phyloP scores from a whole-genome alignment of 2,888 invertebrate genomes.

The Drosophila subsilvestris region DNA sequence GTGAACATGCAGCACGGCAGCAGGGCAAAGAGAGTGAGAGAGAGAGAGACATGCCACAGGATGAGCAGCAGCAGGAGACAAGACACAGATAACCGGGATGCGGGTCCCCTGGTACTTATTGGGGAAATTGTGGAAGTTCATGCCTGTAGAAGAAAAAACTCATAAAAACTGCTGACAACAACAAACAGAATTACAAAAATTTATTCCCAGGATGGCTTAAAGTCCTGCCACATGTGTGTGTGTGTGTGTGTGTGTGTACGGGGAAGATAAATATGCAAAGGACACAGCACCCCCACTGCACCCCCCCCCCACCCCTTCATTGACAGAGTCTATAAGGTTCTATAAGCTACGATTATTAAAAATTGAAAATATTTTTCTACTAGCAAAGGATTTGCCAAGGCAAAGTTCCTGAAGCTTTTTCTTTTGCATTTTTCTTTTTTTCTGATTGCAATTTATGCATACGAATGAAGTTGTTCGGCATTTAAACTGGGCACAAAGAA shows the following conservation, averaged over 20 bases:
- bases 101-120: constrained; percentile 42
- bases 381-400: constrained; percentile 17
- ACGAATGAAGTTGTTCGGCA: constrained; percentile 73
- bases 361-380: constrained; percentile 64
- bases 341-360: constrained; percentile 73
- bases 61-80: not conserved
- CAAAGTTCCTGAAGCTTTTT: not conserved
- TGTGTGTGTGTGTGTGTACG: constrained; percentile 13
- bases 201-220: constrained; percentile 36
- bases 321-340: constrained; percentile 23
- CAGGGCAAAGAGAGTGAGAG: not conserved
- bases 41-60: not conserved
- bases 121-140: constrained; percentile 40
- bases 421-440: constrained; percentile 1
- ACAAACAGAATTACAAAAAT: constrained; percentile 43
- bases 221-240: not conserved
- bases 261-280: constrained; percentile 20
- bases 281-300: not conserved
- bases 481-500: constrained; percentile 51
- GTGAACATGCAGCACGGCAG: constrained; percentile 27
- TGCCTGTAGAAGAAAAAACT: constrained; percentile 31
- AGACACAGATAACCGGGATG: not conserved
- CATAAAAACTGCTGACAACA: constrained; percentile 52
- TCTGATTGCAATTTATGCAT: constrained; percentile 74
- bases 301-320: not conserved